Evolutionary conservation across 2,888 invertebrate species (phyloP).

Genomic region (Malthinus seriepunctatus): DNA sequence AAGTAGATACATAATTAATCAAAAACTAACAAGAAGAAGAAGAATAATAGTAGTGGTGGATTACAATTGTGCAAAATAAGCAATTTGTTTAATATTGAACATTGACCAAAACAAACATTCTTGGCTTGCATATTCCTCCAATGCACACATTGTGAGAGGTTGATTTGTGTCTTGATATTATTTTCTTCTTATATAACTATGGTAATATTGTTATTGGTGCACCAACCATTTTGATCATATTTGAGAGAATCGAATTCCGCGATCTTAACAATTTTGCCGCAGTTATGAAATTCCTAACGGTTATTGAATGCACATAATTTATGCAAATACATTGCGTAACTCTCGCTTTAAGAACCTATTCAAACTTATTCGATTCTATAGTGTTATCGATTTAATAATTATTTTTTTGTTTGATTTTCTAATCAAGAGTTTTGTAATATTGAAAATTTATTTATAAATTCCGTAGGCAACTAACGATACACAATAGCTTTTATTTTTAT

Average conservation of each 20-base stretch:
- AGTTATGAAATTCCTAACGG: constrained; percentile 26
- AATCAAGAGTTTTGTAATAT: no score
- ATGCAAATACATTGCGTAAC: constrained; percentile 19
- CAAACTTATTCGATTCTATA: no score
- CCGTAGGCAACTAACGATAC: no score
- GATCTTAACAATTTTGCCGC: constrained; percentile 20
- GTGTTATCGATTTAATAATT: no score
- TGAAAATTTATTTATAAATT: no score
- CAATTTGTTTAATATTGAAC: no score
- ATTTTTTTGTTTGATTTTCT: no score
- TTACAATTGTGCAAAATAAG: no score
- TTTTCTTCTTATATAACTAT: constrained; percentile 21
- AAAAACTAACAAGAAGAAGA: no score
- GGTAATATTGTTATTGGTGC: constrained; percentile 29
- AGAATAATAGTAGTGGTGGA: no score
- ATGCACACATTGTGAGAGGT: constrained; percentile 26
- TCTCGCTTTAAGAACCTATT: neutral
- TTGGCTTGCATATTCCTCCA: constrained; percentile 17
- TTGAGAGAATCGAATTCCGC: constrained; percentile 14
- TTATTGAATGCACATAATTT: constrained; percentile 25
- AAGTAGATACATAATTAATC: no score
- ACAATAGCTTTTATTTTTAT: no score
- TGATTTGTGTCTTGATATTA: constrained; percentile 22
- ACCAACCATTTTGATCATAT: constrained; percentile 4
- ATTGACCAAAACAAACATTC: constrained; percentile 11